phyloP scores from a whole-genome alignment of 2,113 vertebrate species.

The Pleuronectes platessa region DNA sequence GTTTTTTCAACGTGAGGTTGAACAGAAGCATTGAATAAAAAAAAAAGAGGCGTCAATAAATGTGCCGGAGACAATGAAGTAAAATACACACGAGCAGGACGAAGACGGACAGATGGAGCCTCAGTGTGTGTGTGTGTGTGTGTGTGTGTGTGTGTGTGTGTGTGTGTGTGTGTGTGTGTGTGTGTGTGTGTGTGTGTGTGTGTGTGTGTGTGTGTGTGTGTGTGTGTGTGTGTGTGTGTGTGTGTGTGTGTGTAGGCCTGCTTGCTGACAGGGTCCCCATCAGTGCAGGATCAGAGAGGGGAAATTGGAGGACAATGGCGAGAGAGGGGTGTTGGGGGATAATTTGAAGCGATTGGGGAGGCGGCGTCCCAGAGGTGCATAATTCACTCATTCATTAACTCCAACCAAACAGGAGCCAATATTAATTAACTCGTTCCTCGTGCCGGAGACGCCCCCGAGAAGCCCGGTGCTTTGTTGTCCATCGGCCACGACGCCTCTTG shows the following conservation, averaged over 20 bases:
- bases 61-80: conserved; percentile 88
- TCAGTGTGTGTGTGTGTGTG: conserved; percentile 30
- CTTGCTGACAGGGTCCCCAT: conserved; percentile 77
- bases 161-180: conserved; percentile 33
- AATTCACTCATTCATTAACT: conserved; percentile 85
- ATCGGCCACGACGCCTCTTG: conserved; percentile 50
- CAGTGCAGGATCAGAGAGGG: conserved; percentile 79
- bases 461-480: conserved; percentile 64
- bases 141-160: conserved; percentile 19
- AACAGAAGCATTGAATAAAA: conserved; percentile 82
- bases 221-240: conserved; percentile 25
- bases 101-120: conserved; percentile 90
- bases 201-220: conserved; percentile 28
- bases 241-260: conserved; percentile 44
- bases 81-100: conserved; percentile 81
- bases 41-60: conserved; percentile 78
- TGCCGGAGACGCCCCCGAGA: conserved; percentile 44
- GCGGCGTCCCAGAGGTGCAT: conserved; percentile 80
- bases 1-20: conserved; percentile 72
- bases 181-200: conserved; percentile 20
- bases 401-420: conserved; percentile 82
- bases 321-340: conserved; percentile 63
- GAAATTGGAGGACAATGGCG: conserved; percentile 81
- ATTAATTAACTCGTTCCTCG: conserved; percentile 82
- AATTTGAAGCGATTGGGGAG: conserved; percentile 79